Conservation (phyloP, 2,113 vertebrate genomes). For the Lepidothrix coronata region DNA sequence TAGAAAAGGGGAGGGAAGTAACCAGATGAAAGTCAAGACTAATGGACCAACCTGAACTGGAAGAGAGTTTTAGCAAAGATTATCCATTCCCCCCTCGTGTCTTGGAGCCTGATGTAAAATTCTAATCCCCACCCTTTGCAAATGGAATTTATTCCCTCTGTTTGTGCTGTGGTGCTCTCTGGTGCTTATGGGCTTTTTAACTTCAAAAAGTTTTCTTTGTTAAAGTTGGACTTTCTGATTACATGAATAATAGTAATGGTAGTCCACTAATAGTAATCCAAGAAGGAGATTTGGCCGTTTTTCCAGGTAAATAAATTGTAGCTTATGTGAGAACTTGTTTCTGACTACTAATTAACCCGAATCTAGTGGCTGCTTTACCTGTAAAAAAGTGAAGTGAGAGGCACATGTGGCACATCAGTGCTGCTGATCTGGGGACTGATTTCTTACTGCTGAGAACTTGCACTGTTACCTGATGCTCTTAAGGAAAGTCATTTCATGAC, state of each 20-base stretch:
- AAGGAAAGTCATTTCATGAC: neutral
- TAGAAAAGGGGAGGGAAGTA: neutral
- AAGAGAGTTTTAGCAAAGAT: neutral
- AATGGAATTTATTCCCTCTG: neutral
- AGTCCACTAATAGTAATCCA: neutral
- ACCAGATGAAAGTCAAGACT: neutral
- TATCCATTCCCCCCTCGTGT: rapidly evolving
- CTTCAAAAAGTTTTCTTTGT: neutral
- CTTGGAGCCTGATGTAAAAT: neutral
- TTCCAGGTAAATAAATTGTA: neutral
- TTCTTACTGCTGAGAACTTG: neutral
- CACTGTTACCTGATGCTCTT: neutral
- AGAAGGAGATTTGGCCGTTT: neutral
- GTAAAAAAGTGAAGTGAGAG: neutral
- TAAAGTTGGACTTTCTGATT: neutral
- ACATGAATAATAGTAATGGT: neutral
- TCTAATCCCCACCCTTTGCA: neutral
- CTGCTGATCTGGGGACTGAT: neutral
- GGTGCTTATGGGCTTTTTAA: neutral
- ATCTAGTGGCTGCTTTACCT: neutral
- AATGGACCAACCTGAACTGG: neutral
- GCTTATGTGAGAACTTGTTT: neutral
- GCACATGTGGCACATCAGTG: neutral
- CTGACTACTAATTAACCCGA: neutral
- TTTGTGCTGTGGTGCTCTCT: neutral